Evolutionary conservation across 2,113 vertebrate species (phyloP).

Genomic region (Brienomyrus longianalis): DNA sequence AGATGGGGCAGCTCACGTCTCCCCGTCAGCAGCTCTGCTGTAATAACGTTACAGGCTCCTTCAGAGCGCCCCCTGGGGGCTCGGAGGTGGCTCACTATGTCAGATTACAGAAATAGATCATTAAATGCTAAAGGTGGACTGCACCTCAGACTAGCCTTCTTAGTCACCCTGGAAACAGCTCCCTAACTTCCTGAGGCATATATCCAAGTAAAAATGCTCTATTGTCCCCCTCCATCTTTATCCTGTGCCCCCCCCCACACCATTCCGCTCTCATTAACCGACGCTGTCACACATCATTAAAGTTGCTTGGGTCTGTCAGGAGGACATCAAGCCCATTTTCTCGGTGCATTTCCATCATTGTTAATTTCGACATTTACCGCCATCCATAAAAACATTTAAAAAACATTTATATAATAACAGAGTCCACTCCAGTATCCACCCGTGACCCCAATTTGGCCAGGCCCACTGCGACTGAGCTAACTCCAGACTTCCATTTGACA

Average conservation of each 20-base stretch:
- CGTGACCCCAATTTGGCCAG: constrained; percentile 16
- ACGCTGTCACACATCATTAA: constrained; percentile 56
- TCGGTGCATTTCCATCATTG: constrained; percentile 30
- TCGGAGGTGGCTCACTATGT: not conserved
- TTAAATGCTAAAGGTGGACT: not conserved
- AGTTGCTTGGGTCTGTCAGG: constrained; percentile 38
- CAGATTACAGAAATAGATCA: constrained; percentile 1
- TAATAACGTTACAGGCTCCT: not conserved
- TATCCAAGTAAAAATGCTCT: not conserved
- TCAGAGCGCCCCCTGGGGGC: not conserved
- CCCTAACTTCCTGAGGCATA: not conserved
- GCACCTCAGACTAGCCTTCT: not conserved
- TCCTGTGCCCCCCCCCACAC: not conserved
- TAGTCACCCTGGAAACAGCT: constrained; percentile 8
- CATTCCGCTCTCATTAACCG: constrained; percentile 44
- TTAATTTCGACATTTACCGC: constrained; percentile 49
- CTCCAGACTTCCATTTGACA: constrained; percentile 20
- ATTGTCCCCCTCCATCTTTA: not conserved
- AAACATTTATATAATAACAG: not conserved
- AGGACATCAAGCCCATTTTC: constrained; percentile 42
- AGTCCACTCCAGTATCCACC: constrained; percentile 10
- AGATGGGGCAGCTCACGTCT: not conserved
- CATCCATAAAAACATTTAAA: constrained; percentile 30
- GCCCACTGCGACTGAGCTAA: constrained; percentile 2
- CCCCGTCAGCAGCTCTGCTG: not conserved